Conservation (phyloP, 2,113 vertebrate genomes). For the Etheostoma spectabile region DNA sequence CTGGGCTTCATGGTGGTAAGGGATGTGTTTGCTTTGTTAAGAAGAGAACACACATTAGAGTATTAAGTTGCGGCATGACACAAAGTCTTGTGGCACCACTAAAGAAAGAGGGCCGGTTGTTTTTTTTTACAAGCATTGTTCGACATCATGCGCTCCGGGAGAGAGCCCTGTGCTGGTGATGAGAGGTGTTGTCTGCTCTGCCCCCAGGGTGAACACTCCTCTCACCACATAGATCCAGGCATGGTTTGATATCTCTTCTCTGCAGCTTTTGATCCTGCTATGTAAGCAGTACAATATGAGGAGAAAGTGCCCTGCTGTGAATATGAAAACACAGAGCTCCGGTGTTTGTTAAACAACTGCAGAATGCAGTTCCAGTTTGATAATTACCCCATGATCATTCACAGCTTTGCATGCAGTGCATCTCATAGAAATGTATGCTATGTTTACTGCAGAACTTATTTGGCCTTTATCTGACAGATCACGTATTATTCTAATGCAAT, state of each 20-base stretch:
- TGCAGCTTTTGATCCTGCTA: slow-evolving; percentile 58
- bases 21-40: slow-evolving; percentile 34
- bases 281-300: slow-evolving; percentile 56
- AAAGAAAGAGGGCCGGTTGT: slow-evolving; percentile 22
- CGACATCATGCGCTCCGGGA: slow-evolving; percentile 28
- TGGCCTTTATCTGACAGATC: not conserved
- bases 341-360: slow-evolving; percentile 48
- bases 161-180: slow-evolving; percentile 50
- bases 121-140: slow-evolving; percentile 52
- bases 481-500: not conserved
- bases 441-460: not conserved
- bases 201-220: slow-evolving; percentile 56
- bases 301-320: slow-evolving; percentile 44
- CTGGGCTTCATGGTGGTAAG: not conserved
- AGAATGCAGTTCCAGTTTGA: slow-evolving; percentile 42
- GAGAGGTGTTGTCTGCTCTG: slow-evolving; percentile 68
- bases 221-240: slow-evolving; percentile 52
- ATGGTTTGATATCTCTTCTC: slow-evolving; percentile 61
- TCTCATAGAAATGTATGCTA: not conserved
- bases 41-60: slow-evolving; percentile 33
- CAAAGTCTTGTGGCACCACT: slow-evolving; percentile 31
- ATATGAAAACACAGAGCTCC: slow-evolving; percentile 38
- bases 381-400: slow-evolving; percentile 41
- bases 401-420: slow-evolving; percentile 12
- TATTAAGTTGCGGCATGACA: slow-evolving; percentile 36